Base-by-base conservation (phyloP, 2,113 vertebrate genomes). In the Nycticebus coucang region DNA sequence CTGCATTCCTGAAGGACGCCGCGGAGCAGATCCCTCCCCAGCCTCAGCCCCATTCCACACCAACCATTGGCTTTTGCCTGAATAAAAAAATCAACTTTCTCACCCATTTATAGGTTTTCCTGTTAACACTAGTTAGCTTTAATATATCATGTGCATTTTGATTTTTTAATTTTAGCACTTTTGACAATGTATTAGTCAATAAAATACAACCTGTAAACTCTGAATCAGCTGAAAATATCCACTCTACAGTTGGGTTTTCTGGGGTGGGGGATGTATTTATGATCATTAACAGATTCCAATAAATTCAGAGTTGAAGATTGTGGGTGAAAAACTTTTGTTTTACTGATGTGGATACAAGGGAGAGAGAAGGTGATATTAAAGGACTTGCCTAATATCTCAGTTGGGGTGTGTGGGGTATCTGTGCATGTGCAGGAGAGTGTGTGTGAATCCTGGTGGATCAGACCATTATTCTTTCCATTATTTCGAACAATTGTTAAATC, bases 1-100 rank as follows among this genome's bases (percentile, higher is more conserved):
- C 69, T 64, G 4, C 9, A 19, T 78, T 53, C 28, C 45, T 94
- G 57, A 92, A n/a, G 5, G 37, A 62, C n/a, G 4, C 24, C 12
- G 2, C 18, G 75, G 28, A 77, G 26, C 1, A 1, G 7, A 79
- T 62, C 4, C n/a, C 0, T 59, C 7, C 1, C 21, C 14, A 22
- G 9, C 1, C 4, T 0, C 15, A 22, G 9, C 17, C 26, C 33
- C 8, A 24, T 10, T 64, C 45, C n/a, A 45, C 4, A 72, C 9
- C n/a, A 69, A 79, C 33, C 50, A 24, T 3, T 19, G 3, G 41
- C 59, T 21, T 80, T 93, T 78, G 60, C 22, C 6, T 81, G 26
- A 81, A 57, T 78, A n/a, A 69, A 91, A 91, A 97, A 91, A 15
- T 45, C 22, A 75, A 15, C 10, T 59, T 96, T 59, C 33, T 96